Evolutionary conservation across 2,113 vertebrate genomes (phyloP).

Genomic region (Epinephelus cyanopodus): DNA sequence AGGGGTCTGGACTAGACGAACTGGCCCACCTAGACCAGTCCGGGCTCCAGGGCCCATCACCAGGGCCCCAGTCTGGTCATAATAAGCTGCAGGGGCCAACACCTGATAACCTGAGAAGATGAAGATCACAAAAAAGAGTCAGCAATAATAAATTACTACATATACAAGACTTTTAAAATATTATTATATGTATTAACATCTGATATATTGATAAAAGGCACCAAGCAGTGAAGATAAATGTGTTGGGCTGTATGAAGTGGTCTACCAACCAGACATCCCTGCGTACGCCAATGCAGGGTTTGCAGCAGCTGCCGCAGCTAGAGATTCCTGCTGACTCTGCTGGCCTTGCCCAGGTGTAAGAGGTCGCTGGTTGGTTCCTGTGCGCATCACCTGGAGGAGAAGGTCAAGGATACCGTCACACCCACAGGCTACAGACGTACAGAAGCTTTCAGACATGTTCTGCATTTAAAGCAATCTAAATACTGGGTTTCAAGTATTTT

Average conservation of each 20-base stretch:
- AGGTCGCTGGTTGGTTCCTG: constrained; percentile 93
- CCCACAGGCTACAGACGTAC: background rate
- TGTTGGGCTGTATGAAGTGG: background rate
- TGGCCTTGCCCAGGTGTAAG: constrained; percentile 95
- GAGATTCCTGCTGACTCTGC: constrained; percentile 95
- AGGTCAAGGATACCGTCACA: constrained; percentile 2
- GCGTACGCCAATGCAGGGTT: constrained; percentile 95
- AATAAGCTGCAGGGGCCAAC: constrained; percentile 95
- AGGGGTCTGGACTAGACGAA: constrained; percentile 94
- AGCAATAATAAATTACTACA: background rate
- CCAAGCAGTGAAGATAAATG: background rate
- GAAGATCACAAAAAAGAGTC: background rate
- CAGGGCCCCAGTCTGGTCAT: constrained; percentile 95
- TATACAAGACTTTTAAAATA: background rate
- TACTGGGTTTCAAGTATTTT: background rate
- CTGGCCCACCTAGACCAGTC: constrained; percentile 91
- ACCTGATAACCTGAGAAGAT: constrained; percentile 92
- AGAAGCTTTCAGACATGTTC: background rate
- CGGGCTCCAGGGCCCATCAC: constrained; percentile 95
- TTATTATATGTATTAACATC: too few relatives aligned
- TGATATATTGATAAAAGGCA: background rate
- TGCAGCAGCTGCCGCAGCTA: constrained; percentile 89
- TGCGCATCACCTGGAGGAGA: constrained; percentile 91
- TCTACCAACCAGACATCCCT: constrained; percentile 92
- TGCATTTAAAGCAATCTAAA: background rate